Conservation (phyloP, 2,888 invertebrate genomes). For the Heteromurus nitidus region DNA sequence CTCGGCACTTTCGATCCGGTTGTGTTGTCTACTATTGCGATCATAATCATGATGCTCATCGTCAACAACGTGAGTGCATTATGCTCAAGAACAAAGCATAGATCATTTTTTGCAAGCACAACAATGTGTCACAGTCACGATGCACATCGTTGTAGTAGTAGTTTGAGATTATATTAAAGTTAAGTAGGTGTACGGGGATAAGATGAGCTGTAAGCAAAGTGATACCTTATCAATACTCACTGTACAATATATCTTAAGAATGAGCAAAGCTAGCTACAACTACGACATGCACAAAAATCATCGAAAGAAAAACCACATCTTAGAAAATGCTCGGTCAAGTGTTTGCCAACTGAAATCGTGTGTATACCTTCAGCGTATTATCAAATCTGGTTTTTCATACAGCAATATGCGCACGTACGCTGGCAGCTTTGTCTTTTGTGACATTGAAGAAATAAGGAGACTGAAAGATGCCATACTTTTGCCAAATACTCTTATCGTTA, state of each 20-base stretch:
- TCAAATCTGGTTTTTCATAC: slow-evolving; percentile 28
- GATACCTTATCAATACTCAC: background rate
- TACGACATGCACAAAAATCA: background rate
- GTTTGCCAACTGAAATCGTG: background rate
- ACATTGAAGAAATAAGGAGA: too few species aligned
- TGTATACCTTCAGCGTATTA: too few species aligned
- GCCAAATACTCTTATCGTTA: too few species aligned
- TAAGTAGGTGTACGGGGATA: background rate
- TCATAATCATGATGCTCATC: background rate
- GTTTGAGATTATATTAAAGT: background rate
- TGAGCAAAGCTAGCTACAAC: background rate
- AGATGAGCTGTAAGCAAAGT: background rate
- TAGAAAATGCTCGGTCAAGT: background rate
- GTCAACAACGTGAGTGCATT: slow-evolving; percentile 23
- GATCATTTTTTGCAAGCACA: slow-evolving; percentile 8
- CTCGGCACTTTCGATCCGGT: slow-evolving; percentile 50
- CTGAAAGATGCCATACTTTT: too few species aligned
- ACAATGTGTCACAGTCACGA: background rate
- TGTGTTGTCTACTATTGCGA: slow-evolving; percentile 21
- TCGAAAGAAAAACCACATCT: background rate
- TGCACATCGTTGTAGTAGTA: too few species aligned
- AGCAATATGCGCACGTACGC: background rate
- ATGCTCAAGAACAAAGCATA: slow-evolving; percentile 24
- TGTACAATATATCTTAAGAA: background rate
- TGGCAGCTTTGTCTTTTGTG: background rate